Conservation (phyloP, 1,140 invertebrate species). For the Neodiprion virginianus region DNA sequence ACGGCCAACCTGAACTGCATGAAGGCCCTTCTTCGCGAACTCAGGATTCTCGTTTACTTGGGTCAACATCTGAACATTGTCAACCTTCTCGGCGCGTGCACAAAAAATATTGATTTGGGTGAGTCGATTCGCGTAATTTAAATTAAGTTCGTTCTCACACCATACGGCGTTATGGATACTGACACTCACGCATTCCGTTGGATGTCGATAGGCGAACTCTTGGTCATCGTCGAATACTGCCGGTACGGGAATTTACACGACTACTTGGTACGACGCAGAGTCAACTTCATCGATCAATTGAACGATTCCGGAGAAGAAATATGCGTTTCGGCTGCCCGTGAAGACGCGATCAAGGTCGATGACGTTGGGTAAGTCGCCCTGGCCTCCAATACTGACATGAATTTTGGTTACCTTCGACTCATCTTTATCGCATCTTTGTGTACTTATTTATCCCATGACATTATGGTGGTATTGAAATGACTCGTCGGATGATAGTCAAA, state of each 20-base stretch:
- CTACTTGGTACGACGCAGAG: conserved; percentile 80
- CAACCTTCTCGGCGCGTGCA: conserved; percentile 92
- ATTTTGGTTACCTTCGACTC: no score
- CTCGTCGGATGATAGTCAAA: no score
- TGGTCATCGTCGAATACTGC: conserved; percentile 59
- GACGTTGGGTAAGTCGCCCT: no score
- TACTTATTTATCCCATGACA: no score
- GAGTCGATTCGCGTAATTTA: conserved; percentile 42
- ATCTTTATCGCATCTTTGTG: no score
- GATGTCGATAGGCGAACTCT: conserved; percentile 63
- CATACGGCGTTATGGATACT: background rate
- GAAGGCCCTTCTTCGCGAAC: no score
- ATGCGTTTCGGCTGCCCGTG: no score
- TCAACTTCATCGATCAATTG: conserved; percentile 83
- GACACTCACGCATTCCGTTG: conserved; percentile 62
- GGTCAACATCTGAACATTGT: conserved; percentile 95
- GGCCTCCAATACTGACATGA: no score
- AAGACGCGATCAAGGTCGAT: no score
- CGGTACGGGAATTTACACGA: conserved; percentile 89
- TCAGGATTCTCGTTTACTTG: conserved; percentile 79
- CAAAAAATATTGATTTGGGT: conserved; percentile 89
- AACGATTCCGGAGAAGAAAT: conserved; percentile 40
- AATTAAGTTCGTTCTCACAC: background rate
- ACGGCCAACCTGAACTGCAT: no score
- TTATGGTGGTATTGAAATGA: no score